phyloP scores from a whole-genome alignment of 2,797 vertebrate genomes.

The Artibeus lituratus region DNA sequence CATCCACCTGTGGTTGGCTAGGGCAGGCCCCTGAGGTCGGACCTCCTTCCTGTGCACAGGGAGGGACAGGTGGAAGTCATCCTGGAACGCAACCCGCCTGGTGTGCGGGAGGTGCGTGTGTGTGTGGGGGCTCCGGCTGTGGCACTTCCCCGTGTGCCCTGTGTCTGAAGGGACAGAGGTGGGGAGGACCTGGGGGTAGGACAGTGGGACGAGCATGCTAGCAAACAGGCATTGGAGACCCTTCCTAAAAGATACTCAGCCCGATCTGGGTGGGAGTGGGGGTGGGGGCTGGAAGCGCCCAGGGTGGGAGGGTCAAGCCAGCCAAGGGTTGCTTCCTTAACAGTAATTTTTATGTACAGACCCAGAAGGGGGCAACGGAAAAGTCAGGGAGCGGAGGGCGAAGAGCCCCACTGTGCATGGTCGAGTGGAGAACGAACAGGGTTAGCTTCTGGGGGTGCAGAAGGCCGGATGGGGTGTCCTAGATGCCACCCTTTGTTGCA shows the following conservation, averaged over 20 bases:
- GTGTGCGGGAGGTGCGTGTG: rapidly evolving
- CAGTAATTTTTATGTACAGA: rapidly evolving
- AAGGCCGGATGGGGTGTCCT: background rate
- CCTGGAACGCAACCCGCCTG: background rate
- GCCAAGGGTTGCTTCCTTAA: background rate
- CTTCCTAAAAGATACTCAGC: background rate
- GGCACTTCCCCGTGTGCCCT: background rate
- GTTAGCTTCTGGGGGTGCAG: background rate
- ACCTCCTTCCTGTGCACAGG: background rate
- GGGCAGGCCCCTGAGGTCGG: background rate
- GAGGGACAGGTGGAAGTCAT: rapidly evolving
- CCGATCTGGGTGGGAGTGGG: background rate
- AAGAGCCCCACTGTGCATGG: rapidly evolving
- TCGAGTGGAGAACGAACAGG: rapidly evolving
- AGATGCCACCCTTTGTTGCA: rapidly evolving
- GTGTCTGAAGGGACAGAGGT: rapidly evolving
- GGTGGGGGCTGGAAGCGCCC: background rate
- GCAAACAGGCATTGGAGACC: rapidly evolving
- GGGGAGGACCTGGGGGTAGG: rapidly evolving
- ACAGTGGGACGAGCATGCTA: too few relatives aligned
- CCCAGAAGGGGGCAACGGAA: background rate
- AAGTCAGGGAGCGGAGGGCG: background rate
- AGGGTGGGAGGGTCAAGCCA: background rate
- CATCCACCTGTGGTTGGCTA: rapidly evolving
- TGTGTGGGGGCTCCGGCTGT: rapidly evolving